Base-by-base conservation (phyloP, 2,888 invertebrate species). In the Crossocerus cetratus region DNA sequence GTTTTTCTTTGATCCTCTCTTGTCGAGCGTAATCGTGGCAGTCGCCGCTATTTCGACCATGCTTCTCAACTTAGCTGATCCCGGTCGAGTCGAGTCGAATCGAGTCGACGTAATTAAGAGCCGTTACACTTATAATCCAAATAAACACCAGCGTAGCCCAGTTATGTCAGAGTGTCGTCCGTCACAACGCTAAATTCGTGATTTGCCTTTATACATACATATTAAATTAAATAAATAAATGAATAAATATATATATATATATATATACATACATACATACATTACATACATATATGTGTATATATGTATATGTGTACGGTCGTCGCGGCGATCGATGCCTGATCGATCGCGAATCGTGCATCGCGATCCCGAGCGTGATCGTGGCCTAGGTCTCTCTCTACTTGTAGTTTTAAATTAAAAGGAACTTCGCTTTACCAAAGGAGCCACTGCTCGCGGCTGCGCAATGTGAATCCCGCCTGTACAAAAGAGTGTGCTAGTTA, bases 101-200 rank as follows among this genome's bases (percentile, higher is more conserved):
- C 74, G 55, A 75, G 69, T 58, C 55, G 72, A 61, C 49, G 14
- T 49, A 56, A 42, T 55, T 74, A 74, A 74, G 74, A 53, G 44
- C 59, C 54, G 69, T 69, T 69, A 58, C 54, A 55, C 57, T 21
- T 66, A 63, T 74, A 66, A 64, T 69, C 69, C 49, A 53, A 62
- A 61, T 4, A 42, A 60, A 60, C 43, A 60, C n/a, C 65, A 75
- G 55, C 53, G 43, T 72, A 60, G 69, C 72, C 76, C 72, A 71
- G 72, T 32, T 32, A 32, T 32, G 5, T 76, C 58, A 65, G 72
- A 78, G 69, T 78, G 67, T 77, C 69, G 75, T 78, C 65, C 72
- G 61, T 72, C 58, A 60, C 75, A 70, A 68, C 69, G 67, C 69
- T 72, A 32, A 67, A 76, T 45, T 76, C 72, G 68, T 76, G 62